Evolutionary conservation across 2,113 vertebrate genomes (phyloP).

Genomic region (Barnardius zonarius): DNA sequence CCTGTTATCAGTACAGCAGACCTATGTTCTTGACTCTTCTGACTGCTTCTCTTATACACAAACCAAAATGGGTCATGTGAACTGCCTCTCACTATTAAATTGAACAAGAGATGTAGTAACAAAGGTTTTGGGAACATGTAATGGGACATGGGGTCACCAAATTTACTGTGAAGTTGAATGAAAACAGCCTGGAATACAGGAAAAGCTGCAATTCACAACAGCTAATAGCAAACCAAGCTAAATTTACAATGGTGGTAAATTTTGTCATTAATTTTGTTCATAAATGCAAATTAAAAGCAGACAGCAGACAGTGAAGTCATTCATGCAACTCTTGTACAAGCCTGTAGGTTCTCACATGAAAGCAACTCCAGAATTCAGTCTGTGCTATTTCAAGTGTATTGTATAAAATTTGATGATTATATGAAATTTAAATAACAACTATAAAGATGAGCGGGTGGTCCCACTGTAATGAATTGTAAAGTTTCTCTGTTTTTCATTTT

Average conservation of each 20-base stretch:
- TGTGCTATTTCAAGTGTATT: neutral
- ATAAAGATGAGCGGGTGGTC: neutral
- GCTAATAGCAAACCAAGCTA: neutral
- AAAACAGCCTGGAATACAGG: neutral
- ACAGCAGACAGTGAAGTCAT: neutral
- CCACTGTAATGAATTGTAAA: neutral
- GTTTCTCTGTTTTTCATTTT: neutral
- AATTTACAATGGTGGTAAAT: neutral
- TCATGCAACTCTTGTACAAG: neutral
- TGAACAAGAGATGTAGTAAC: neutral
- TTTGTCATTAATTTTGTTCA: neutral
- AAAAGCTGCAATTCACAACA: neutral
- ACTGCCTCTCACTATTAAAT: neutral
- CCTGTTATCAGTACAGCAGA: neutral
- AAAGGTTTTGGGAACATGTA: neutral
- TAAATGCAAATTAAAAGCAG: neutral
- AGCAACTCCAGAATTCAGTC: neutral
- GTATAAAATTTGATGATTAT: neutral
- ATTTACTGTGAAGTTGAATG: neutral
- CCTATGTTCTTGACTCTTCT: neutral
- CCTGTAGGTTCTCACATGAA: neutral
- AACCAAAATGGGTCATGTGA: neutral
- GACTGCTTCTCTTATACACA: fast-evolving
- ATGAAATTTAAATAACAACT: neutral
- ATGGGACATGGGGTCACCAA: neutral